Conservation (phyloP, 64 coral and sea anemone genomes). For the Pachyseris speciosa region DNA sequence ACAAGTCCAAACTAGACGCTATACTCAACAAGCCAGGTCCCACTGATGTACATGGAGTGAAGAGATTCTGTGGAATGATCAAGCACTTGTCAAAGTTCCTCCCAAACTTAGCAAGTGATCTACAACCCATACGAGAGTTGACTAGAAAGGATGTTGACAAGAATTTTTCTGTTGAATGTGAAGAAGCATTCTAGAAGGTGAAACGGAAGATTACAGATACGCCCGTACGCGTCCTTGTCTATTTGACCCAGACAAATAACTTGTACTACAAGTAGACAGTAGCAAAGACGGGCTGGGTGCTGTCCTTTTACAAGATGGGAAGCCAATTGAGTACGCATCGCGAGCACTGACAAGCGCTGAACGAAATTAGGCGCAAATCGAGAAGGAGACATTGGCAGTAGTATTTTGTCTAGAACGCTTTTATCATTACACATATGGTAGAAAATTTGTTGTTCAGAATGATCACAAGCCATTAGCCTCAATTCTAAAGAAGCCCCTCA, state of each 20-base stretch:
- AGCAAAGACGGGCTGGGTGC: neutral
- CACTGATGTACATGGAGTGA: slow-evolving; percentile 4
- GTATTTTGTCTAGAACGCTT: too few relatives aligned
- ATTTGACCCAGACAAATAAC: neutral
- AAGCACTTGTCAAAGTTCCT: slow-evolving; percentile 6
- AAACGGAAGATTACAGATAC: neutral
- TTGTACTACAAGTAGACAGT: neutral
- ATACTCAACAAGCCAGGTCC: slow-evolving; percentile 14
- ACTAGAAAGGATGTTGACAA: neutral
- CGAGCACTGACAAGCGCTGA: too few relatives aligned
- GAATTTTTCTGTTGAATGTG: neutral
- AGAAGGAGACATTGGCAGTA: too few relatives aligned
- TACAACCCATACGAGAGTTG: neutral
- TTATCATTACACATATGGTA: too few relatives aligned
- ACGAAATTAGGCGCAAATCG: too few relatives aligned
- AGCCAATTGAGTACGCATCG: too few relatives aligned
- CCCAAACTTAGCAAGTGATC: neutral
- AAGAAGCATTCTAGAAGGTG: neutral
- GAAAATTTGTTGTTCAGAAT: too few relatives aligned
- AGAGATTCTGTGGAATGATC: slow-evolving; percentile 31
- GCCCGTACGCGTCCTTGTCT: neutral
- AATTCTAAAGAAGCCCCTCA: slow-evolving; percentile 19
- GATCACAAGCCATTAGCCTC: neutral
- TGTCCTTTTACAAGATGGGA: neutral
- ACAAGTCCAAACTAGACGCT: slow-evolving; percentile 2